These are phyloP conservation scores for Mormyrus lacerda DNA, from an alignment of 2,113 vertebrate genomes.

Conservation along the genomic window DNA sequence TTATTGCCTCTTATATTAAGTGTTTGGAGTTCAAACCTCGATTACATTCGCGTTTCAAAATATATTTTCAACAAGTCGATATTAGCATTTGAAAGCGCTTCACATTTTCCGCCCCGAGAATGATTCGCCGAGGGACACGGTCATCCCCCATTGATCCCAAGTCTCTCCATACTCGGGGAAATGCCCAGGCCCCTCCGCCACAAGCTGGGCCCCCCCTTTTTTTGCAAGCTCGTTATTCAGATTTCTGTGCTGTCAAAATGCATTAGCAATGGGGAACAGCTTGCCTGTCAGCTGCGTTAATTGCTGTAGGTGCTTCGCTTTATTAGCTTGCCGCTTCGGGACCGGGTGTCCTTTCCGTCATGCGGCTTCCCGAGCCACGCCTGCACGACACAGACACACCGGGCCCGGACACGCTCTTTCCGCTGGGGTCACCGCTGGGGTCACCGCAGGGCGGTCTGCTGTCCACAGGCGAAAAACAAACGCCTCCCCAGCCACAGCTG, in stretches of 20 bases:
- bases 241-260: conserved; percentile 66
- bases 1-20: conserved; percentile 16
- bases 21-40: conserved; percentile 38
- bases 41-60: conserved; percentile 31
- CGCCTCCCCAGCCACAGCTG: neutral
- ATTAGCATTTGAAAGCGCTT: conserved; percentile 37
- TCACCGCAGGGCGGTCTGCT: conserved; percentile 20
- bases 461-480: neutral
- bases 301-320: conserved; percentile 66
- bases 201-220: conserved; percentile 19
- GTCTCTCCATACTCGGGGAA: conserved; percentile 23
- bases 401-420: conserved; percentile 29
- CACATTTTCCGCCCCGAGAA: neutral
- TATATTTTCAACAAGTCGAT: conserved; percentile 30
- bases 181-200: conserved; percentile 22
- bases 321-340: conserved; percentile 53
- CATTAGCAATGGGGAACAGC: conserved; percentile 58
- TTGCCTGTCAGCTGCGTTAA: conserved; percentile 66
- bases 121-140: neutral
- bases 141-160: neutral
- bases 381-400: conserved; percentile 50
- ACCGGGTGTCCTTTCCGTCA: conserved; percentile 53
- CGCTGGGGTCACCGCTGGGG: conserved; percentile 23
- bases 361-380: conserved; percentile 30
- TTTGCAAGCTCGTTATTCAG: conserved; percentile 65